A percentile compares a stretch with the other conserved stretches of the same genome.
These are phyloP conservation scores for Pangasius sanitwongsei DNA, from an alignment of 2,797 vertebrate species.

Conservation along the genomic window DNA sequence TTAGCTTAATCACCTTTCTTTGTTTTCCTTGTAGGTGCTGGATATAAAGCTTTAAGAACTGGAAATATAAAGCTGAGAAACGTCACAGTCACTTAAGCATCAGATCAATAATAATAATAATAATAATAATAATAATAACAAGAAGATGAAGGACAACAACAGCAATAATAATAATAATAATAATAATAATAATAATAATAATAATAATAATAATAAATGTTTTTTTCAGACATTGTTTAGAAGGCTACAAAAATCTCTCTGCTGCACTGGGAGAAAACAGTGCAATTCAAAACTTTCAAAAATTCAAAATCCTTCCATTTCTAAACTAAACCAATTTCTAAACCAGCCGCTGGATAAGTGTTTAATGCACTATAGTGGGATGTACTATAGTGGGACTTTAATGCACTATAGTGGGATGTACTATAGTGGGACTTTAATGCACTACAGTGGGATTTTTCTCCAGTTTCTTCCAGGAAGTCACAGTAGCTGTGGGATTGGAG, in stretches of 20 bases:
- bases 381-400: neutral
- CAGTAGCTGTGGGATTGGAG: conserved; percentile 35
- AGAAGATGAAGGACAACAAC: too few relatives aligned
- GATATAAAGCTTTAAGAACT: neutral
- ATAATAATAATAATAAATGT: neutral
- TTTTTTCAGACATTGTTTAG: neutral
- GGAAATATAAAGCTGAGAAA: neutral
- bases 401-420: too few relatives aligned
- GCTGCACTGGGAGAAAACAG: neutral
- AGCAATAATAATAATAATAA: too few relatives aligned
- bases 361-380: too few relatives aligned
- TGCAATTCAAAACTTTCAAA: neutral
- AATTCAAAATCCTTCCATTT: neutral
- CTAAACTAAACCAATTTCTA: neutral
- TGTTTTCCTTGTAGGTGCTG: neutral
- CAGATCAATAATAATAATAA: too few relatives aligned
- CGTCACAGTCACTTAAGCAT: neutral
- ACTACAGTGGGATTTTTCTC: conserved; percentile 31
- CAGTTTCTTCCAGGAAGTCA: conserved; percentile 24
- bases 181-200: neutral
- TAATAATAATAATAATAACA: neutral
- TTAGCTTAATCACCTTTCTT: neutral
- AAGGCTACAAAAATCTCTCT: neutral
- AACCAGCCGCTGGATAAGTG: neutral
- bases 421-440: conserved; percentile 2